These are phyloP conservation scores for Zosterops hypoxanthus DNA, from an alignment of 2,113 vertebrate genomes.

Conservation along the genomic window DNA sequence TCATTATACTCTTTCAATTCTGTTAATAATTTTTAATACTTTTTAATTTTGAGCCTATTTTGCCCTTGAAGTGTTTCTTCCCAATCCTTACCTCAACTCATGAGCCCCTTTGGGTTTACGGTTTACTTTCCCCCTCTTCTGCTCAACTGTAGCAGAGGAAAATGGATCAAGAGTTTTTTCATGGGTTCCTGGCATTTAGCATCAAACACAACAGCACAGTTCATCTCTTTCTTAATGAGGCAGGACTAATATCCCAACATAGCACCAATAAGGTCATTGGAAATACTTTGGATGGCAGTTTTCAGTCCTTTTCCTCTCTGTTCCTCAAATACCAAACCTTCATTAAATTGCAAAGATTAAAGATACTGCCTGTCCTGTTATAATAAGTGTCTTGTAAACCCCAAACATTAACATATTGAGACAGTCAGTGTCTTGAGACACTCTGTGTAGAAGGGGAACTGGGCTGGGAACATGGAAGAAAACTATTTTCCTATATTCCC, in stretches of 20 bases:
- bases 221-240: not conserved
- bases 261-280: not conserved
- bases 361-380: not conserved
- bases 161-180: not conserved
- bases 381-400: not conserved
- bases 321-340: not conserved
- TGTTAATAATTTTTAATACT: not conserved
- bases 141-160: not conserved
- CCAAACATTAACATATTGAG: not conserved
- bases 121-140: not conserved
- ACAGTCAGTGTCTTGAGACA: not conserved
- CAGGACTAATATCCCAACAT: not conserved
- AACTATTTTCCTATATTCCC: not conserved
- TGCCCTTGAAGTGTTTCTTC: not conserved
- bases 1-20: not conserved
- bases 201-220: not conserved
- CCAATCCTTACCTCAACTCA: not conserved
- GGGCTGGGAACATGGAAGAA: not conserved
- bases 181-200: not conserved
- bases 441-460: fast-evolving
- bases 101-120: not conserved
- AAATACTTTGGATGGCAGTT: not conserved
- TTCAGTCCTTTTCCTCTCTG: not conserved
- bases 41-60: not conserved
- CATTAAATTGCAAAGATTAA: not conserved